phyloP scores from a whole-genome alignment of 2,888 invertebrate genomes.

The Emesis russula region DNA sequence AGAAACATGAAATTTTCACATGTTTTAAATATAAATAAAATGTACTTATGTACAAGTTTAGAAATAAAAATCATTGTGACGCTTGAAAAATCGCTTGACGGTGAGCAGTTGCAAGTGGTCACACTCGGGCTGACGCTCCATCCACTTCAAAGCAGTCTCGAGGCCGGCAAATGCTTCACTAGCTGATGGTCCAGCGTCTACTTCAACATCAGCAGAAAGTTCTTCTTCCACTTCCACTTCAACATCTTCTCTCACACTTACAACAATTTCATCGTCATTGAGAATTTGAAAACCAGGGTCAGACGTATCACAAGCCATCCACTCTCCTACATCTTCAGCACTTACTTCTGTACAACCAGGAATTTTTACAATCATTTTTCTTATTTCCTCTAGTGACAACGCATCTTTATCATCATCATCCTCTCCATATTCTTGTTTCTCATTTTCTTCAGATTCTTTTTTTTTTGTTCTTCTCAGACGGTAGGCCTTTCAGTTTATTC shows the following conservation, averaged over 20 bases:
- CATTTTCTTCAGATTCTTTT: constrained; percentile 43
- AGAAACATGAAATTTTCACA: constrained; percentile 63
- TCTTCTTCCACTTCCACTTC: constrained; percentile 56
- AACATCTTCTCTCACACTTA: constrained; percentile 69
- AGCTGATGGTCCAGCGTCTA: constrained; percentile 37
- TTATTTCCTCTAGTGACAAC: constrained; percentile 73
- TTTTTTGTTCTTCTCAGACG: constrained; percentile 75
- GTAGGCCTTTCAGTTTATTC: constrained; percentile 74
- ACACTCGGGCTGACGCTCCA: constrained; percentile 76
- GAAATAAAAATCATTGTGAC: constrained; percentile 72
- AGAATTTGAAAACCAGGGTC: constrained; percentile 44
- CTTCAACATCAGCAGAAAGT: constrained; percentile 39
- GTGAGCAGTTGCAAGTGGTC: constrained; percentile 78
- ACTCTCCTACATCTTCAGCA: constrained; percentile 45
- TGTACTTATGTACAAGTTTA: constrained; percentile 72
- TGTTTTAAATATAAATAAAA: constrained; percentile 77
- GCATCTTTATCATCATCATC: constrained; percentile 61
- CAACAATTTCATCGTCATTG: constrained; percentile 51
- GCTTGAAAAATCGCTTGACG: too few relatives aligned
- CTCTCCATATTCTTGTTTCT: constrained; percentile 59
- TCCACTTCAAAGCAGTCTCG: constrained; percentile 55
- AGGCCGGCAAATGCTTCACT: constrained; percentile 38
- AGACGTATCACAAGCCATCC: constrained; percentile 42
- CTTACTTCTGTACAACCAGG: constrained; percentile 45
- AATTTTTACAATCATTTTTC: constrained; percentile 51